Evolutionary conservation across 2,888 invertebrate genomes (phyloP), one percentile per base, ranked within the genome.

Genomic region (Geotrupes spiniger): DNA sequence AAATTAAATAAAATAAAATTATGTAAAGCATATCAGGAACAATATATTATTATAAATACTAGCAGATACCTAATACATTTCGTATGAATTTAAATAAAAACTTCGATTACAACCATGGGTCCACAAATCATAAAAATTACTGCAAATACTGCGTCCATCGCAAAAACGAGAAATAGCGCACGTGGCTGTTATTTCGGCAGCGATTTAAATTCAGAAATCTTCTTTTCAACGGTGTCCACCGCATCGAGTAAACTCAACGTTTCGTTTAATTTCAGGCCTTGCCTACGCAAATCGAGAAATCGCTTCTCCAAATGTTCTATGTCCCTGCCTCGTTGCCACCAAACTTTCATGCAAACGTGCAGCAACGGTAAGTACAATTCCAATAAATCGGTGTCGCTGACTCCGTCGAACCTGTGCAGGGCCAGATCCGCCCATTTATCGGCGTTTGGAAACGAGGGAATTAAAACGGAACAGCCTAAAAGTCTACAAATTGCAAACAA

Each of bases 361-460:
- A 87, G 59, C 37, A 87, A 69, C 1, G 87, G 87, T 59, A 84
- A 74, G 63, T 87, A 87, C 27, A 87, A 76, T 36, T 81, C 76
- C 42, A 87, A 69, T 29, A 87, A 69, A 62, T 87, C 87, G 9
- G 81, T 80, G 66, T 87, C 87, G 62, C 84, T 83, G 54, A 87
- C 81, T 1, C 81, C 84, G 55, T 87, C 84, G 58, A 82, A 87
- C 41, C 87, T 76, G 60, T 79, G 78, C n/a, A 87, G 68, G 0
- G 86, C 85, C 3, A 87, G 71, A 50, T 81, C 80, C 0, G 85
- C 84, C 83, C 85, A 87, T 51, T 80, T 77, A 59, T 84, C 80
- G 1, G 82, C 81, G 17, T 82, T 79, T 1, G 82, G 75, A 1
- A 78, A 76, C 14, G 74, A 74, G 5, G 77, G 74, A 39, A 73